These are phyloP conservation scores for Oreohelix idahoensis DNA, from an alignment of 1,140 invertebrate species.

Conservation along the genomic window DNA sequence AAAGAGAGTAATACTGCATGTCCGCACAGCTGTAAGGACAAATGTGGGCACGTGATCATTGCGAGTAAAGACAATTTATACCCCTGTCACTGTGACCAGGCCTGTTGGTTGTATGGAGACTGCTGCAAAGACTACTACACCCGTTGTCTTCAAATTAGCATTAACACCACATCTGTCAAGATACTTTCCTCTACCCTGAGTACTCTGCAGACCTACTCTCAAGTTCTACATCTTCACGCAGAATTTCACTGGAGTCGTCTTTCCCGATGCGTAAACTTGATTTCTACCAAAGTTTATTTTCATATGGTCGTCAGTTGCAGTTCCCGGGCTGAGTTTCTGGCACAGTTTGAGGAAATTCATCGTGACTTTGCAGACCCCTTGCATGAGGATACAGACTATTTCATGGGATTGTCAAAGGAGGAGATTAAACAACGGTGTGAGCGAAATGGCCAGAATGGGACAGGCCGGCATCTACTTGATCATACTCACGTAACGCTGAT, in stretches of 20 bases:
- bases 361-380: not conserved
- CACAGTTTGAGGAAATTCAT: not conserved
- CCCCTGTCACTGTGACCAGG: not conserved
- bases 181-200: not conserved
- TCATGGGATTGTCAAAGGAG: not conserved
- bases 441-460: not conserved
- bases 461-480: not conserved
- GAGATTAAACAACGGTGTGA: conserved; percentile 20
- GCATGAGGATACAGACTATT: not conserved
- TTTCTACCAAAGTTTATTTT: not conserved
- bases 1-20: too few species aligned
- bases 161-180: not conserved
- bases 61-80: not conserved
- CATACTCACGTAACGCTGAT: not conserved
- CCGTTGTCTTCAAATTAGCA: not conserved
- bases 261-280: not conserved
- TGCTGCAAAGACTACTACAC: conserved; percentile 24
- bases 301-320: not conserved
- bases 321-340: not conserved
- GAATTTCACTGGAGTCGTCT: not conserved
- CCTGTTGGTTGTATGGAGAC: conserved; percentile 21
- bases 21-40: not conserved
- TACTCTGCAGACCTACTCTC: not conserved
- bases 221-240: not conserved
- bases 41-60: not conserved